phyloP scores from a whole-genome alignment of 2,797 vertebrate species.

The Chaetophractus vellerosus region DNA sequence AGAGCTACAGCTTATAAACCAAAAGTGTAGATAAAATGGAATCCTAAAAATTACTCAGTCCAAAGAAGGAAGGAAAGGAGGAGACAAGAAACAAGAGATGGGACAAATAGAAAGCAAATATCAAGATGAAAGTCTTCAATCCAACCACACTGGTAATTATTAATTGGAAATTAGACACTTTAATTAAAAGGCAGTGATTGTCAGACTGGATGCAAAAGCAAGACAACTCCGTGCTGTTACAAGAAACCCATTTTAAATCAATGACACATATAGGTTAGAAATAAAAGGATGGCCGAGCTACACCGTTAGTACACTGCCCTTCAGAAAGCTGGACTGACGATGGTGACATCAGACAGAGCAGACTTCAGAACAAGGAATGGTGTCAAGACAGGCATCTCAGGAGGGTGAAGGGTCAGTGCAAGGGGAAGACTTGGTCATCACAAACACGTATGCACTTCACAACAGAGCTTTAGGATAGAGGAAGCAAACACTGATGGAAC shows the following conservation, averaged over 20 bases:
- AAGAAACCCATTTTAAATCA: not conserved
- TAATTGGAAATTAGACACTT: not conserved
- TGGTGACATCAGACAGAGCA: not conserved
- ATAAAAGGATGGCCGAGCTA: not conserved
- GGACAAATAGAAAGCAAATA: not conserved
- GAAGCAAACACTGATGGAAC: not conserved
- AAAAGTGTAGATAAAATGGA: not conserved
- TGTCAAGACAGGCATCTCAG: not conserved
- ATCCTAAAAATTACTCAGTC: not conserved
- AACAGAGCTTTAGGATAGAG: not conserved
- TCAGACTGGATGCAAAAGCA: not conserved
- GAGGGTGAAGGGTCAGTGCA: not conserved
- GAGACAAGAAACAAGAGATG: not conserved
- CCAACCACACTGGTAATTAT: not conserved
- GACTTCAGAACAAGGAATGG: too few relatives aligned
- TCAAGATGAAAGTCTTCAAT: not conserved
- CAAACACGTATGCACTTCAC: not conserved
- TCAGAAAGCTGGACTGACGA: not conserved
- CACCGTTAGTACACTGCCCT: not conserved
- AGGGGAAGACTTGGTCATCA: not conserved
- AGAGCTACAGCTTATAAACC: not conserved
- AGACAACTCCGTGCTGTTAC: not conserved
- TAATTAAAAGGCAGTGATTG: not conserved
- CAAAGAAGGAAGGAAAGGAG: not conserved
- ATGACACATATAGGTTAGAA: not conserved